Percentiles rank a stretch among this genome's conserved stretches.
These are phyloP conservation scores for Melanchra persicariae DNA, from an alignment of 2,888 invertebrate species.

Conservation along the genomic window DNA sequence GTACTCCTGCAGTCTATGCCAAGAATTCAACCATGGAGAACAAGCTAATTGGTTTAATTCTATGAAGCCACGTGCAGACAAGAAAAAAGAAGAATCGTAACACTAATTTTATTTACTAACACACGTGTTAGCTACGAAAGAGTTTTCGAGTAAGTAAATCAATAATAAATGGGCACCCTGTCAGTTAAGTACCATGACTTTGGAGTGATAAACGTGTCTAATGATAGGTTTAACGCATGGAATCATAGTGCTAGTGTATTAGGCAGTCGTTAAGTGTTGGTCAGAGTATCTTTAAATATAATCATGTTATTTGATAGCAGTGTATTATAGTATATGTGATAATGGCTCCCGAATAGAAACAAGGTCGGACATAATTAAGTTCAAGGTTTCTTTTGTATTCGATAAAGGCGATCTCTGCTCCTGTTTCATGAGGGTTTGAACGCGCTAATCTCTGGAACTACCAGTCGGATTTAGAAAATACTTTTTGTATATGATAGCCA, in stretches of 20 bases:
- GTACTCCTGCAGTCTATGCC: not conserved
- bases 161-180: constrained; percentile 3
- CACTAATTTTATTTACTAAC: not conserved
- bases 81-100: not conserved
- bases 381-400: not conserved
- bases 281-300: constrained; percentile 17
- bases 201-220: constrained; percentile 33
- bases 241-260: constrained; percentile 25
- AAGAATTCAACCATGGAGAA: not conserved
- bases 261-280: constrained; percentile 9
- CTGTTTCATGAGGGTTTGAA: not conserved
- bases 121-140: not conserved
- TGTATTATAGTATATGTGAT: constrained; percentile 18
- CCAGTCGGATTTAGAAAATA: too few species aligned
- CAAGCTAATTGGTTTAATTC: not conserved
- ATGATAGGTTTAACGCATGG: constrained; percentile 27
- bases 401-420: not conserved
- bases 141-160: constrained; percentile 1
- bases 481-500: too few species aligned
- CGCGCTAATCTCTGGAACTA: too few species aligned
- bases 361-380: not conserved
- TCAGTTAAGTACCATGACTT: constrained; percentile 6
- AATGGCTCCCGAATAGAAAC: constrained; percentile 28
- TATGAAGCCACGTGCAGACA: not conserved
- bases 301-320: constrained; percentile 39